These are phyloP conservation scores for Microvelia longipes DNA, from an alignment of 1,140 invertebrate species.

Conservation along the genomic window DNA sequence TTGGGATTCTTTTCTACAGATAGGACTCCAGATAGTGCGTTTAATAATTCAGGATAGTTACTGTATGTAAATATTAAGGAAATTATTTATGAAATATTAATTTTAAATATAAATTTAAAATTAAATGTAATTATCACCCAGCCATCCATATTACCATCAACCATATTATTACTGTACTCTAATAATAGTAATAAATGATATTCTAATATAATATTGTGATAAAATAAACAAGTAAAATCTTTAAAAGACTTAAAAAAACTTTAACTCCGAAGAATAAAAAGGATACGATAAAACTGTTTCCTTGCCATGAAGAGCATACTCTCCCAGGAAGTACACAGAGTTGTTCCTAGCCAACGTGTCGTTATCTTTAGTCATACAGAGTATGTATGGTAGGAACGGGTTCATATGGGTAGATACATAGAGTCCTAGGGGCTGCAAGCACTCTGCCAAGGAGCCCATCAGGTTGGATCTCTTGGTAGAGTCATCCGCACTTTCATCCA, in stretches of 20 bases:
- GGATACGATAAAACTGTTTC: slow-evolving; percentile 41
- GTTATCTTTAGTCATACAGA: slow-evolving; percentile 40
- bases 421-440: slow-evolving; percentile 41
- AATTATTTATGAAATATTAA: too few species aligned
- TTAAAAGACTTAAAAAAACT: too few species aligned
- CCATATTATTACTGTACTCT: too few species aligned
- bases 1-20: slow-evolving; percentile 41
- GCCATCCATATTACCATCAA: too few species aligned
- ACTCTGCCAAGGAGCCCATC: slow-evolving; percentile 57
- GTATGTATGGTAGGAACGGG: slow-evolving; percentile 44
- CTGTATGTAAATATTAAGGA: slow-evolving; percentile 26
- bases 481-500: slow-evolving; percentile 3
- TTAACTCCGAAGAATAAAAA: too few species aligned
- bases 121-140: too few species aligned
- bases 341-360: slow-evolving; percentile 61
- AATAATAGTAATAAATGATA: too few species aligned
- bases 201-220: too few species aligned
- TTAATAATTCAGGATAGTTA: slow-evolving; percentile 45
- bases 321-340: slow-evolving; percentile 56
- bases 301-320: slow-evolving; percentile 46
- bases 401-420: slow-evolving; percentile 38
- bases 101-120: too few species aligned
- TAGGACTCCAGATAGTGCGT: slow-evolving; percentile 45
- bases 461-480: slow-evolving; percentile 22
- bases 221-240: too few species aligned